Base-by-base conservation (phyloP, 2,113 vertebrate genomes). In the Entelurus aequoreus region DNA sequence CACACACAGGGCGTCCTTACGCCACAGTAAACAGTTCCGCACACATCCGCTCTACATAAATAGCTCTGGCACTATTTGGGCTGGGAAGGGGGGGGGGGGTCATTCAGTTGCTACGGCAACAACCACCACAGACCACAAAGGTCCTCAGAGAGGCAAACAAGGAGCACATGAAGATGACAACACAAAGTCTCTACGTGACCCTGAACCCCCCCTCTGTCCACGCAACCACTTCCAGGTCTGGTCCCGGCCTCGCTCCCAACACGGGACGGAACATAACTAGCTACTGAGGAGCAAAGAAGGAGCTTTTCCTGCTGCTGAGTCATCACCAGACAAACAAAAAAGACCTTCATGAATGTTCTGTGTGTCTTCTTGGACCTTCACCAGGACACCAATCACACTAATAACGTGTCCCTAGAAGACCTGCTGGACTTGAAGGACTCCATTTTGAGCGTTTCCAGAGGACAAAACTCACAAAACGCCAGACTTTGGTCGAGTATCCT, bases 41-140 rank as follows among this genome's bases (percentile, higher is more conserved):
- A 28, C 28, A 28, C 28, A 28, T 28, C 28, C 57, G 71, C 69
- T 71, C 81, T 77, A 84, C 83, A 89, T 86, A 90, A 91, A 91
- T 86, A 87, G 83, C 71, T 52, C n/a, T 55, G 63, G 15, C 36
- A 38, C 53, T 9, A 14, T 15, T 55, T n/a, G 15, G 38, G 8
- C 9, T 3, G 3, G 35, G 12, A 37, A 21, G 10, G 50, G 8
- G 50, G 51, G 9, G 8, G 52, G 28, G 12, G 35, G 35, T 5
- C 53, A 8, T 38, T 54, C 35, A 8, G 53, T 54, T 35, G 13
- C 13, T 15, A 9, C n/a, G 53, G 35, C 28, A 5, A 37, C 53
- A 15, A 14, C 53, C 53, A 54, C 53, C 53, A n/a, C 53, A 54
- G 36, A 8, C 53, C 35, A 8, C 53, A 37, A 8, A 14, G 35